A percentile compares a stretch with the other conserved stretches of the same genome.
These are phyloP conservation scores for Lumbricus terrestris DNA, from an alignment of 2,888 invertebrate species.

Conservation along the genomic window DNA sequence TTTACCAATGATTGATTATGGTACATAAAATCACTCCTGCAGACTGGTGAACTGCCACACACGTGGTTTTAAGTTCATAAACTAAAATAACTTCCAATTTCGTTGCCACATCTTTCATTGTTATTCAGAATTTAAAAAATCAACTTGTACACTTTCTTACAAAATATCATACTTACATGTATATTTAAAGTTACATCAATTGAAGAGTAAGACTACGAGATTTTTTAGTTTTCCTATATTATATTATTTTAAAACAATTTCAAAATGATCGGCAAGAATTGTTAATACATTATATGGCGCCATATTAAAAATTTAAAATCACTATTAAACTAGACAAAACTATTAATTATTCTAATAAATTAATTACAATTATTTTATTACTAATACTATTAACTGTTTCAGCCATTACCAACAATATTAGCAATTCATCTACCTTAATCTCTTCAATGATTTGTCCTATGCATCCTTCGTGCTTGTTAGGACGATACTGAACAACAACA, in stretches of 20 bases:
- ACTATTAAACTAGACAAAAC: background rate
- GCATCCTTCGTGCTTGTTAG: slow-evolving; percentile 5
- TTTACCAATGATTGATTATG: background rate
- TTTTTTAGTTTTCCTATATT: background rate
- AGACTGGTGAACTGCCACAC: background rate
- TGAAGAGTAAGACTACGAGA: background rate
- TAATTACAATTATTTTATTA: background rate
- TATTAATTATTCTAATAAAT: no score
- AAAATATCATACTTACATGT: background rate
- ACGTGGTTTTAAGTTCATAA: background rate
- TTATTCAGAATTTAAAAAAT: background rate
- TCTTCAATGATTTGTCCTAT: background rate
- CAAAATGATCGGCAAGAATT: no score
- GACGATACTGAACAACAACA: slow-evolving; percentile 7
- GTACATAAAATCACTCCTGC: background rate
- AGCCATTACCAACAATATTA: background rate
- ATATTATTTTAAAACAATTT: background rate
- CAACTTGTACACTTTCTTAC: background rate
- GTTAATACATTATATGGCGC: no score
- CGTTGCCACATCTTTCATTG: background rate
- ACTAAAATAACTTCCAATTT: background rate
- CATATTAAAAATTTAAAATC: background rate
- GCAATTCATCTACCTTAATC: background rate
- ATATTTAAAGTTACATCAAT: background rate
- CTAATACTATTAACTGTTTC: background rate